Base-by-base conservation (phyloP, 2,797 vertebrate genomes). In the Enteromius mattozi region DNA sequence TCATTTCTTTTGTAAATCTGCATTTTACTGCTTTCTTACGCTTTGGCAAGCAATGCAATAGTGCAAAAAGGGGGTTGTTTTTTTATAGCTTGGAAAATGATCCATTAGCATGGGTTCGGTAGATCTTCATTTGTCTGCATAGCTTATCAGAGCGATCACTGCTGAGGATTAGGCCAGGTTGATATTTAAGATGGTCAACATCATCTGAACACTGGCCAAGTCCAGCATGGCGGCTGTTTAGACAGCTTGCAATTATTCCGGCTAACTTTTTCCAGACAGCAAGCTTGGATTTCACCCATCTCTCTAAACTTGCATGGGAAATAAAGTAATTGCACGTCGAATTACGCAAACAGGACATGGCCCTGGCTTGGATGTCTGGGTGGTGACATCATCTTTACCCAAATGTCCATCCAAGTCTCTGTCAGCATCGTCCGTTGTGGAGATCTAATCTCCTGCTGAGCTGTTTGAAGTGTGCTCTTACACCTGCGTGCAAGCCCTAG, bases 211-310 rank as follows among this genome's bases (percentile, higher is more conserved):
- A 56, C 88, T 42, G 81, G 87, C 81, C 87, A 89, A 69, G 85
- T 86, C 87, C 81, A 76, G 74, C 45, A n/a, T 85, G 86, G 87
- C 66, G 68, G 82, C 86, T 92, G 89, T 93, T 95, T 92, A 90
- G 90, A 91, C 91, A 92, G 91, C 89, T 91, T 92, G 90, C 90
- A 94, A 94, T 94, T 94, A 93, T 91, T 90, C 85, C 21, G 14
- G 69, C 66, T 93, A 93, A 93, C 86, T 90, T 93, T 63, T 94
- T 93, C 93, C 94, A 95, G 94, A 94, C 83, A 84, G 89, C 85
- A 80, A 84, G 87, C 81, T 88, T 91, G 78, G 74, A 87, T 85
- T 81, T 91, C 87, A 92, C 89, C 90, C 82, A 78, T 88, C 87
- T 88, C 86, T 88, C 80, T 90, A 88, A 92, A 92, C 91, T 91